phyloP scores from a whole-genome alignment of 2,888 invertebrate species.

The Harpagoxenus sublaevis region DNA sequence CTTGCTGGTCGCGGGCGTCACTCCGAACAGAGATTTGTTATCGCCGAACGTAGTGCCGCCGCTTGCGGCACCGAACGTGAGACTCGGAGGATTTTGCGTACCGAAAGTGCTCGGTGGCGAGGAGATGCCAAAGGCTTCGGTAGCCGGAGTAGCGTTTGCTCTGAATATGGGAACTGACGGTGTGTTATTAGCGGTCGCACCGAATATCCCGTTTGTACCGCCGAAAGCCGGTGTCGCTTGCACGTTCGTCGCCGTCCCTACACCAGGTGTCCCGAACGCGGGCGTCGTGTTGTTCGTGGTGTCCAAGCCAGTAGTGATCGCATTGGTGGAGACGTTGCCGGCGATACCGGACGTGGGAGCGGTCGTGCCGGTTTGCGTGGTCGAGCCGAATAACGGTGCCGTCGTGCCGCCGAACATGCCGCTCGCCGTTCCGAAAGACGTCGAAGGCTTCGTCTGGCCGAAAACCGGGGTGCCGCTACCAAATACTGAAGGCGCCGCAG shows the following conservation, averaged over 20 bases:
- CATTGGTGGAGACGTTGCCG: conserved; percentile 24
- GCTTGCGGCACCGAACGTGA: conserved; percentile 58
- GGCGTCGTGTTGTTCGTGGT: conserved; percentile 40
- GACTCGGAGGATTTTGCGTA: conserved; percentile 45
- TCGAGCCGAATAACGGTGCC: conserved; percentile 55
- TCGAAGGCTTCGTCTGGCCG: conserved; percentile 54
- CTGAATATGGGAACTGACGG: conserved; percentile 58
- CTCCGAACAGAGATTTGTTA: conserved; percentile 68
- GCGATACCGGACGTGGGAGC: conserved; percentile 28
- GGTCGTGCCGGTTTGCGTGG: conserved; percentile 36
- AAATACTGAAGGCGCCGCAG: conserved; percentile 16
- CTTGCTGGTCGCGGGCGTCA: not conserved
- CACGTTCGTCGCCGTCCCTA: conserved; percentile 18
- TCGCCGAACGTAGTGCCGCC: conserved; percentile 58
- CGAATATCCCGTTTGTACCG: conserved; percentile 8
- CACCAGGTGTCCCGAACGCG: conserved; percentile 36
- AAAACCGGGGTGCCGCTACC: conserved; percentile 51
- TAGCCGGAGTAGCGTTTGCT: conserved; percentile 14
- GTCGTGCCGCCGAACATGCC: conserved; percentile 55
- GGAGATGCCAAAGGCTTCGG: conserved; percentile 41
- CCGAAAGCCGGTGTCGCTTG: conserved; percentile 43
- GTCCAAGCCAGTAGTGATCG: conserved; percentile 48
- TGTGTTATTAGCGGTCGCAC: conserved; percentile 8
- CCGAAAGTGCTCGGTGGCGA: conserved; percentile 45
- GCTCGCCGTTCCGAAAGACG: conserved; percentile 3